Evolutionary conservation across 2,113 vertebrate genomes (phyloP).

Genomic region (Verasper variegatus): DNA sequence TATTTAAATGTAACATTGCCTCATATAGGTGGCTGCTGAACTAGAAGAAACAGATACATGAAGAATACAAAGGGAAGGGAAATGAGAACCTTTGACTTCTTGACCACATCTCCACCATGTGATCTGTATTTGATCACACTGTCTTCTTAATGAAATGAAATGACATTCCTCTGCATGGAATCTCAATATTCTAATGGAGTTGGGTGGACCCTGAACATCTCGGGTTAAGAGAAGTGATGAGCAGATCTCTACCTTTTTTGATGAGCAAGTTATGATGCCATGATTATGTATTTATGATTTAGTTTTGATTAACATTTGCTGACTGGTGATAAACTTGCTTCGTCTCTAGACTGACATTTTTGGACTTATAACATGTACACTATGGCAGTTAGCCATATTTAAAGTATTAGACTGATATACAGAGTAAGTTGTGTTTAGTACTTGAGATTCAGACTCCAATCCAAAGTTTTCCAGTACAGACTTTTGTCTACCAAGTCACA

Average conservation of each 20-base stretch:
- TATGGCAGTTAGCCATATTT: neutral
- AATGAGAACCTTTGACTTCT: too few relatives aligned
- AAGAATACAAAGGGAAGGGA: too few relatives aligned
- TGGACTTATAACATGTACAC: neutral
- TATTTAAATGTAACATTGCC: neutral
- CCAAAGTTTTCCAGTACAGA: neutral
- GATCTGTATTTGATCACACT: too few relatives aligned
- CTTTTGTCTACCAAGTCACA: neutral
- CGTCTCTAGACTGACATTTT: too few relatives aligned
- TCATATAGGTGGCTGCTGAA: slow-evolving; percentile 8
- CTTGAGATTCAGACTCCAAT: neutral
- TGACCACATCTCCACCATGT: too few relatives aligned
- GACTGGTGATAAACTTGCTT: neutral
- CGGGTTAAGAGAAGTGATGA: too few relatives aligned
- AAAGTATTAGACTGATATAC: neutral
- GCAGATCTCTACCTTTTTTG: too few relatives aligned
- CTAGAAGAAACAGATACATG: neutral
- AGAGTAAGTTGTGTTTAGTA: neutral
- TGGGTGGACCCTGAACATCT: too few relatives aligned
- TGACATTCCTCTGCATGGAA: too few relatives aligned
- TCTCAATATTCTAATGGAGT: too few relatives aligned
- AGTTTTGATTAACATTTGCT: neutral
- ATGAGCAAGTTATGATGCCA: neutral
- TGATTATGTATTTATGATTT: neutral
- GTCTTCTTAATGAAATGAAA: too few relatives aligned